phyloP scores from a whole-genome alignment of 2,797 vertebrate genomes.

The Geotrypetes seraphini region DNA sequence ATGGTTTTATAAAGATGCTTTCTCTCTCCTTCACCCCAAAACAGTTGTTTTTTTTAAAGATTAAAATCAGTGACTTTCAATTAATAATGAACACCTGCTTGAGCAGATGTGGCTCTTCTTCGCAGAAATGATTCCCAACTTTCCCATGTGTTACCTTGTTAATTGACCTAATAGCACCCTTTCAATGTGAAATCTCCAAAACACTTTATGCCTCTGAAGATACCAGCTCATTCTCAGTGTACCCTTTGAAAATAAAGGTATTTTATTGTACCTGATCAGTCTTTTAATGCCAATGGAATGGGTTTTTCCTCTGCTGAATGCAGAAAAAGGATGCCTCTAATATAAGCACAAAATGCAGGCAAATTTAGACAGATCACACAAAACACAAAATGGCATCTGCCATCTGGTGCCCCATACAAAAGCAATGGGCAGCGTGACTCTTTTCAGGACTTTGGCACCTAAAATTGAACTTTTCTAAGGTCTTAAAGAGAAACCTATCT shows the following conservation, averaged over 20 bases:
- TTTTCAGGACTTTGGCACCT: constrained; percentile 58
- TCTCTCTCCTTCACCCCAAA: too few species aligned
- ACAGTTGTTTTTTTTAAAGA: too few species aligned
- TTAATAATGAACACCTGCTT: too few species aligned
- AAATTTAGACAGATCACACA: constrained; percentile 62
- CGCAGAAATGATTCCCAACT: too few species aligned
- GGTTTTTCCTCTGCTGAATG: constrained; percentile 54
- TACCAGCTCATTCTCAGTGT: constrained; percentile 27
- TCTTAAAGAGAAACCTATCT: constrained; percentile 33
- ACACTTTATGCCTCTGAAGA: constrained; percentile 17
- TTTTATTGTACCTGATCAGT: constrained; percentile 41
- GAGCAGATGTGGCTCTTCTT: too few species aligned
- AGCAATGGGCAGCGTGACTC: constrained; percentile 47
- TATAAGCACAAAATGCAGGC: constrained; percentile 63
- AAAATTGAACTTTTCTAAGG: constrained; percentile 41
- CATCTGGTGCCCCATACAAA: constrained; percentile 58
- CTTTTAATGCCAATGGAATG: constrained; percentile 48
- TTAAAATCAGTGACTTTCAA: too few species aligned
- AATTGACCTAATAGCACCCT: too few species aligned
- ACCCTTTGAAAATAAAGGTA: constrained; percentile 42
- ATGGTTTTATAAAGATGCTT: too few species aligned
- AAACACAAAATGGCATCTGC: constrained; percentile 64
- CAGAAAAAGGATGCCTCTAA: constrained; percentile 53
- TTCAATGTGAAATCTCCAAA: too few species aligned
- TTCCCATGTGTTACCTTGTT: too few species aligned